Base-by-base conservation (phyloP, 2,888 invertebrate genomes). In the Daptonema setosum region DNA sequence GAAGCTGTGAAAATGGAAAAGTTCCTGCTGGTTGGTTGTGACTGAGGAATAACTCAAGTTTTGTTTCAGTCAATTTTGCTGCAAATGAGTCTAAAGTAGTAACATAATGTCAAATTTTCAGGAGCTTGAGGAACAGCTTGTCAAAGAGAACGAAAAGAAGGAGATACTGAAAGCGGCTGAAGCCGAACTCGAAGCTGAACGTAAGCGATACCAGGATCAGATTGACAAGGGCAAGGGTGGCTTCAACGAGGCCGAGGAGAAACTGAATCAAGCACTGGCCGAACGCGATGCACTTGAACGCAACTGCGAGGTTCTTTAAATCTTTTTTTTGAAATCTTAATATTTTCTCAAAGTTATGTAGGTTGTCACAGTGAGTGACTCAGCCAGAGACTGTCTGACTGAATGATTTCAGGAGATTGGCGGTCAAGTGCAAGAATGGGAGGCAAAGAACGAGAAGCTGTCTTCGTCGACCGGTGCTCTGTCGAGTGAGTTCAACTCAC, bases 41-140 rank as follows among this genome's bases (percentile, higher is more conserved):
- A 35, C 8, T 11, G 35, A 35, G 35, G 17, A 35, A 35, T 11
- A 11, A 35, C 35, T 35, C 8, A 11, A 35, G 35, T 35, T 35
- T 35, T 17, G n/a, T n/a, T n/a, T n/a, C n/a, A n/a, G n/a, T n/a
- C n/a, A n/a, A n/a, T n/a, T n/a, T n/a, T n/a, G n/a, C n/a, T n/a
- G n/a, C n/a, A n/a, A n/a, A n/a, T n/a, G n/a, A n/a, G n/a, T n/a
- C n/a, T n/a, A n/a, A n/a, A n/a, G n/a, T n/a, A n/a, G n/a, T n/a
- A n/a, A n/a, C n/a, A n/a, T n/a, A n/a, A n/a, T n/a, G n/a, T n/a
- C n/a, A n/a, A n/a, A n/a, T n/a, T n/a, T 53, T 17, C 25, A 87
- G 87, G 84, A 85, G 79, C 79, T 88, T 75, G 90, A 90, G 76
- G 93, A 93, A 78, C 88, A 88, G 77, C 85, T 90, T 62, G 81